Evolutionary conservation across 2,797 vertebrate species (phyloP), one percentile per base, ranked within the genome.

Genomic region (Bradypus variegatus): DNA sequence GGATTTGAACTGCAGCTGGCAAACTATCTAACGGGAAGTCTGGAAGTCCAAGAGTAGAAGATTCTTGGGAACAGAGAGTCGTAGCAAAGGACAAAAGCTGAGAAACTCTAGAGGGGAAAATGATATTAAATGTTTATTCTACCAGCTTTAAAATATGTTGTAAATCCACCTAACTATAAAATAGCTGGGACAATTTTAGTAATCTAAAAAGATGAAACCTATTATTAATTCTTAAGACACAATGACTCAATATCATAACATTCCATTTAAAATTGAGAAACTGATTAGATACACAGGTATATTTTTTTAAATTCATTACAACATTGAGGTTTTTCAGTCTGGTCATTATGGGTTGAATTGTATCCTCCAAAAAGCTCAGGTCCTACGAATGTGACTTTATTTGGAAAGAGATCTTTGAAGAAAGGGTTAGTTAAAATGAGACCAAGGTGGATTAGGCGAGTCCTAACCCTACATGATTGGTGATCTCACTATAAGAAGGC

Each of bases 11-110:
- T 64, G 98, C 98, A 93, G 98, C 97, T 6, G 98, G 97, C 91
- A 99, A 97, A 95, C 97, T 99, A 97, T 99, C 98, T 96, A 99
- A 96, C 90, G 99, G 99, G 96, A 99, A 99, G 97, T 99, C 98
- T 69, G 99, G 99, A 88, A 99, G 98, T 91, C 99, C 98, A 78
- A 99, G 81, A n/a, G 94, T 96, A 93, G 98, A 98, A 16, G 99
- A 99, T 97, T 99, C 99, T 97, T 99, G 98, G 78, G 99, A 99
- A 97, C 99, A 99, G 48, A 99, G 98, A 23, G 99, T 99, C 36
- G 98, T 99, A 92, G 98, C 99, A 88, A 99, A 98, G 38, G 99
- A 99, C 94, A 99, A 97, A 69, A 99, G 97, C 97, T 98, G 99
- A 96, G 99, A 99, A 95, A 99, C 96, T 96, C 99, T 99, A 97